Conservation (phyloP, 2,113 vertebrate genomes). For the Chlorodrepanis virens region DNA sequence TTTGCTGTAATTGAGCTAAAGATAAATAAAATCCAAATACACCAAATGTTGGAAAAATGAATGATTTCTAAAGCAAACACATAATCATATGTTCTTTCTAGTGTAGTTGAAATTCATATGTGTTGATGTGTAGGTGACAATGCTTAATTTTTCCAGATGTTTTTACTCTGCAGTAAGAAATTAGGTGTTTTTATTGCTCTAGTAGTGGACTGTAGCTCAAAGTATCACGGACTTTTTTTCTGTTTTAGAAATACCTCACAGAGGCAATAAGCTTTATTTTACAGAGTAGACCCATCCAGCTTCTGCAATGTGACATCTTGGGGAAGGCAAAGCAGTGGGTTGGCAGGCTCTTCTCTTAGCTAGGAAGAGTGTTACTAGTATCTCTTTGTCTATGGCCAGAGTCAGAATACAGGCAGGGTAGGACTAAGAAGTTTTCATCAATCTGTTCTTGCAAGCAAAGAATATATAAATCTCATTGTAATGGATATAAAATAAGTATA, state of each 20-base stretch:
- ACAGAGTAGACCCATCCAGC: not conserved
- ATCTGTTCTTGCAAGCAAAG: not conserved
- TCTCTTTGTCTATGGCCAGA: not conserved
- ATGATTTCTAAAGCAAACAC: not conserved
- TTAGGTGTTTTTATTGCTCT: not conserved
- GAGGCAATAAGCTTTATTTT: not conserved
- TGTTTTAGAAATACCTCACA: not conserved
- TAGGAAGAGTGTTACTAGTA: not conserved
- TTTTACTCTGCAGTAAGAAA: not conserved
- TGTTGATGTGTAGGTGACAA: not conserved
- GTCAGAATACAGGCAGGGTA: not conserved
- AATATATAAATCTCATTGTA: not conserved
- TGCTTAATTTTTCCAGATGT: not conserved
- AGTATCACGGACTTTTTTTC: not conserved
- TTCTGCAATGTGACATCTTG: not conserved
- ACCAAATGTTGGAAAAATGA: not conserved
- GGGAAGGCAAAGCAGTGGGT: not conserved
- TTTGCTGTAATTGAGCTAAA: not conserved
- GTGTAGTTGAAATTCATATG: not conserved
- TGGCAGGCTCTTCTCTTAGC: not conserved
- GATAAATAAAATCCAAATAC: not conserved
- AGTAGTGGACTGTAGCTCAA: not conserved
- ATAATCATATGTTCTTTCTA: not conserved
- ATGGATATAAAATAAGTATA: not conserved
- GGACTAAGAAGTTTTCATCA: not conserved